Evolutionary conservation across 23 tunicate genomes (phyloP), one percentile per base, ranked within the genome.

Genomic region (Trididemnum nubilum): DNA sequence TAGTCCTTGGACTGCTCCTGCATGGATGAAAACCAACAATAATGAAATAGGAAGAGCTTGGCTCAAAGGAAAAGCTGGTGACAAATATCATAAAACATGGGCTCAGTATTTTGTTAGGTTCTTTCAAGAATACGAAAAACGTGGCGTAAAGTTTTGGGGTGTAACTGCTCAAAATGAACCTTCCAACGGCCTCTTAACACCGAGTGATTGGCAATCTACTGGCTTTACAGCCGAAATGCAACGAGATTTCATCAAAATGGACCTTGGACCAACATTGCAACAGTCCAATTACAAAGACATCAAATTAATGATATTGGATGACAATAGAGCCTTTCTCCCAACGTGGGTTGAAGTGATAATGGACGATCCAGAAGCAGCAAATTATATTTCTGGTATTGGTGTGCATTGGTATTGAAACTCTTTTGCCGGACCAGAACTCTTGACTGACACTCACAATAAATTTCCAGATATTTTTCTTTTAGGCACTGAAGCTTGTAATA

Each of bases 121-220:
- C 82, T 83, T 96, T 66, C 85, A 91, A 19, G 91, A 81, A 58
- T 87, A 91, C 58, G 78, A 80, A 72, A 76, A 87, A 44, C 83
- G 78, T 51, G 97, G 97, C 0, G 80, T 96, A 21, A 60, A 80
- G 26, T 91, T 96, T 73, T 91, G 97, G 97, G 99, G 94, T 12
- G 61, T 96, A 15, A 96, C 99, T 0, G 95, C 76, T 28, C 99
- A 96, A 81, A 96, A 96, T 83, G 99, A 96, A 54, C 99, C 99
- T 26, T 91, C 99, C 15, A 96, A 91, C 81, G 99, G 99, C 19
- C 37, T 86, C 19, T 33, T 96, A 0, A 30, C 84, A 34, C 29
- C 60, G 34, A 85, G 92, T 50, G 69, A 58, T 7, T 96, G 99
- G 99, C 96, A 96, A 64, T 81, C 90, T n/a, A 59, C 63, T 2